These are phyloP conservation scores for Anas acuta DNA, from an alignment of 2,797 vertebrate genomes.

Conservation along the genomic window DNA sequence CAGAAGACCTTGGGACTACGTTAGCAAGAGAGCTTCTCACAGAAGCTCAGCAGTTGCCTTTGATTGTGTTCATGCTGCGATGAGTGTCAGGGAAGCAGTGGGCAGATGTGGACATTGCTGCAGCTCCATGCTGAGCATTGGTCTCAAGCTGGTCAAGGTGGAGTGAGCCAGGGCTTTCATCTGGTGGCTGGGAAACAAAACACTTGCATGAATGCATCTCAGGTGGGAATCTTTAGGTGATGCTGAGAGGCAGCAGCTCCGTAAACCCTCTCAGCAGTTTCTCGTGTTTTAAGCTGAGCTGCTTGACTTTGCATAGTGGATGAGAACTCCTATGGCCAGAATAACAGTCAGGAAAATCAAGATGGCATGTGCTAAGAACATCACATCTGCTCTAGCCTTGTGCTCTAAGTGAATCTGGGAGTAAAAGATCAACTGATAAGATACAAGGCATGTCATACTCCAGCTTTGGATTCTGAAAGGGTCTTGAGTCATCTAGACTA, in stretches of 20 bases:
- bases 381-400: not conserved
- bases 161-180: not conserved
- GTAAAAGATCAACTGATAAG: not conserved
- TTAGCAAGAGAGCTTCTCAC: not conserved
- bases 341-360: not conserved
- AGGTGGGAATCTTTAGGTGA: not conserved
- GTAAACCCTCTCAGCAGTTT: not conserved
- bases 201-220: rapidly evolving
- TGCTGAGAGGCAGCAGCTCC: not conserved
- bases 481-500: not conserved
- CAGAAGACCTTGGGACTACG: conserved; percentile 4
- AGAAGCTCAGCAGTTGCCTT: rapidly evolving
- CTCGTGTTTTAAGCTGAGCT: not conserved
- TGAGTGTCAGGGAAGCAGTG: not conserved
- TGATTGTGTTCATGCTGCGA: not conserved
- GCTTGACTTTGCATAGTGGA: not conserved
- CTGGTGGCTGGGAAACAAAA: not conserved
- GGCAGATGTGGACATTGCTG: rapidly evolving
- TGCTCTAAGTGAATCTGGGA: not conserved
- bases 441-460: not conserved
- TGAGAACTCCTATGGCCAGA: not conserved
- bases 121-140: rapidly evolving
- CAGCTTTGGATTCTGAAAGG: not conserved
- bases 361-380: not conserved
- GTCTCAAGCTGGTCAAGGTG: rapidly evolving